phyloP scores from a whole-genome alignment of 2,888 invertebrate species.

The Hesperia comma region DNA sequence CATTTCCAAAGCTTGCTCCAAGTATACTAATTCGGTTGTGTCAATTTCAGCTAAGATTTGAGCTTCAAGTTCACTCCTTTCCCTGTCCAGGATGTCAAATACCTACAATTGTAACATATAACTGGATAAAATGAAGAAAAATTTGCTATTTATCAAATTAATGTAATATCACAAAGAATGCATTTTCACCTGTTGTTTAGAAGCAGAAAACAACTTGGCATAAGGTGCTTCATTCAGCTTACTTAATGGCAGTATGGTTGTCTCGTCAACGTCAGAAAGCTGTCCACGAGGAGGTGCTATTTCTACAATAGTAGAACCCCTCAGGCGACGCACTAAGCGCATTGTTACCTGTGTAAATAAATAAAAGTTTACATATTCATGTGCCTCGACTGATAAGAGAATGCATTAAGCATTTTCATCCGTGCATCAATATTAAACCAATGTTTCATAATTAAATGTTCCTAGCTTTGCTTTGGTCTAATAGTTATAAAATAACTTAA shows the following conservation, averaged over 20 bases:
- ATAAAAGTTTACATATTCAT: not conserved
- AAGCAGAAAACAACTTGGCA: constrained; percentile 91
- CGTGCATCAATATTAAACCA: too few relatives aligned
- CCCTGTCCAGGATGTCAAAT: constrained; percentile 88
- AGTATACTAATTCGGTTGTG: constrained; percentile 92
- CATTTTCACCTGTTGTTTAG: constrained; percentile 83
- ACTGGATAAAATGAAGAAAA: not conserved
- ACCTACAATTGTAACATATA: constrained; percentile 70
- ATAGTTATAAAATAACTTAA: too few relatives aligned
- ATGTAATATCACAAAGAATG: not conserved
- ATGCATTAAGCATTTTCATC: too few relatives aligned
- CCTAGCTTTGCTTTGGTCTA: too few relatives aligned
- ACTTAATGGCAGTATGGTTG: constrained; percentile 62
- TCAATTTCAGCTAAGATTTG: constrained; percentile 88
- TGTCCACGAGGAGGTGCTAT: constrained; percentile 82
- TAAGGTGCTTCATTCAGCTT: constrained; percentile 83
- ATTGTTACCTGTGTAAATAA: constrained; percentile 78
- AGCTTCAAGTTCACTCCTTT: constrained; percentile 86
- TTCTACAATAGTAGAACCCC: constrained; percentile 87
- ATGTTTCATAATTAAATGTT: too few relatives aligned
- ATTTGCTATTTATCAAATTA: too few relatives aligned
- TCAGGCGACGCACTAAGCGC: constrained; percentile 93
- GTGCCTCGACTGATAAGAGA: not conserved
- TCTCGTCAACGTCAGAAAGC: constrained; percentile 68
- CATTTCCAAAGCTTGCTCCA: constrained; percentile 91